Base-by-base conservation (phyloP, 2,888 invertebrate species). In the Noctua pronuba region DNA sequence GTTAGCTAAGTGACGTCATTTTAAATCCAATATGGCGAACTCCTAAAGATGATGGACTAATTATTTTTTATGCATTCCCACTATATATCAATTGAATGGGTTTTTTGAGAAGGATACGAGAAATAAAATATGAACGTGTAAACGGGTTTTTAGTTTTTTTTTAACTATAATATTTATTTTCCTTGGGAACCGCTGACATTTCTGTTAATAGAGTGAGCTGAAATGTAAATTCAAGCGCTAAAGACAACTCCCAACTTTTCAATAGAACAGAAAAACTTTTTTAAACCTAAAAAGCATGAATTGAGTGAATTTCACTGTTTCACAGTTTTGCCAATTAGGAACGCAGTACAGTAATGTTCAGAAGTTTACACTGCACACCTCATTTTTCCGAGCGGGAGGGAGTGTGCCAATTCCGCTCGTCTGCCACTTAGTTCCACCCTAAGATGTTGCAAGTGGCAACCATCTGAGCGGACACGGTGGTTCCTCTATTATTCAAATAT, bases 401-500 rank as follows among this genome's bases (percentile, higher is more conserved):
- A 24, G 66, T 24, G 31, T 18, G 13, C 66, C 44, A 46, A 68
- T 58, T 66, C 35, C 52, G 68, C 71, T 68, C 55, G 55, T 67
- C 52, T 46, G 38, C 58, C 49, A 80, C 68, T 55, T 21, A 71
- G 80, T 77, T 35, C 62, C 75, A 60, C 64, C 75, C 72, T 73
- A 55, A 75, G 64, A 71, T 68, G 80, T 74, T 84, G 86, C 84
- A 79, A 87, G 82, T 81, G 87, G 82, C 55, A 75, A 80, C 64
- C 86, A 83, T 80, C 86, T 83, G 77, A 86, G 85, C 75, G 83
- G 82, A 83, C 90, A 77, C 73, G 49, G 49, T 73, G 79, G 58
- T 79, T 80, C 74, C 66, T 89, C 85, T 89, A 90, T 90, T 90
- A 90, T 90, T 90, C 87, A 90, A 89, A 91, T 90, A 91, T 91